Conservation (phyloP, 1,140 invertebrate genomes). For the Brevipalpus yothersi region DNA sequence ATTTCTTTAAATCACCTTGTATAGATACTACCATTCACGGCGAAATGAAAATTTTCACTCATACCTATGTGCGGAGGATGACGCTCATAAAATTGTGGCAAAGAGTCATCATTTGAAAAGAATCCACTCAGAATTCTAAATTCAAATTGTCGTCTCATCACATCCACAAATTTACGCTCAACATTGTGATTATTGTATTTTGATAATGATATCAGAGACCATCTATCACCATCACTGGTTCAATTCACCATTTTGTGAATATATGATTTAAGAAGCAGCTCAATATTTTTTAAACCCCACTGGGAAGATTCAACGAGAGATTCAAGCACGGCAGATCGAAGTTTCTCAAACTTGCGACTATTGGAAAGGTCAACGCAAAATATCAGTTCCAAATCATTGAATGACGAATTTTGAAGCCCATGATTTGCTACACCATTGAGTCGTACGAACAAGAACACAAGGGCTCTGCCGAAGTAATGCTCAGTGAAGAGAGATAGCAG, state of each 20-base stretch:
- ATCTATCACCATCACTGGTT: conserved; percentile 57
- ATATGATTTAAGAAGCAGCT: conserved; percentile 81
- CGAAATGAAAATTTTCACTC: conserved; percentile 84
- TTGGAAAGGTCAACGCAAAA: conserved; percentile 71
- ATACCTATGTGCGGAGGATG: conserved; percentile 30
- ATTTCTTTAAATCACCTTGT: conserved; percentile 88
- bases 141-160: conserved; percentile 94
- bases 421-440: conserved; percentile 96
- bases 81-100: conserved; percentile 83
- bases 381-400: conserved; percentile 96
- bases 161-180: conserved; percentile 96
- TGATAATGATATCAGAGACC: conserved; percentile 90
- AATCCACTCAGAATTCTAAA: conserved; percentile 99
- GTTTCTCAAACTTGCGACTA: conserved; percentile 44
- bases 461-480: no score
- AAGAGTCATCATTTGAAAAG: conserved; percentile 89
- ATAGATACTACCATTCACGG: conserved; percentile 89
- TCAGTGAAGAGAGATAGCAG: no score
- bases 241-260: conserved; percentile 99
- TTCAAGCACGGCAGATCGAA: conserved; percentile 76
- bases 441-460: conserved; percentile 52
- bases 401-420: conserved; percentile 46
- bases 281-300: conserved; percentile 66
- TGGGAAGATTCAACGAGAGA: conserved; percentile 77
- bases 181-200: conserved; percentile 57